A percentile compares a stretch with the other conserved stretches of the same genome.
These are phyloP conservation scores for Corythaeola cristata DNA, from an alignment of 2,113 vertebrate species.

Conservation along the genomic window DNA sequence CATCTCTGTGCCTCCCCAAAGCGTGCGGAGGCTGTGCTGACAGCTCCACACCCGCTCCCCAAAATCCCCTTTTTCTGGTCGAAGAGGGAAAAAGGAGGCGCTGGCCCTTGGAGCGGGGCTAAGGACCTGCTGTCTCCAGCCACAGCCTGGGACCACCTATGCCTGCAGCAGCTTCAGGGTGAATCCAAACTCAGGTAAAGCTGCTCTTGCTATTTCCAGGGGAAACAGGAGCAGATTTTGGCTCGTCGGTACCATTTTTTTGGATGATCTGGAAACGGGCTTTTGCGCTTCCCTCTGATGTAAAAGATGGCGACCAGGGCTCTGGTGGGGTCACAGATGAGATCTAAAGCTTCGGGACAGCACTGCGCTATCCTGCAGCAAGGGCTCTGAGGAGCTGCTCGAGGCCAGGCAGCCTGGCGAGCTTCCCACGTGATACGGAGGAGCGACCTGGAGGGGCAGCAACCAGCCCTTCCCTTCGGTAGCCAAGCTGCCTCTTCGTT, in stretches of 20 bases:
- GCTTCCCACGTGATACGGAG: rapidly evolving
- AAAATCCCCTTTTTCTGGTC: not conserved
- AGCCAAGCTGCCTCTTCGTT: not conserved
- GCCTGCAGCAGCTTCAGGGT: not conserved
- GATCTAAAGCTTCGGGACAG: not conserved
- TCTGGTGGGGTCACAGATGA: not conserved
- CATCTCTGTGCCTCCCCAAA: not conserved
- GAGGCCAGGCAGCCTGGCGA: not conserved
- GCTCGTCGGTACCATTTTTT: not conserved
- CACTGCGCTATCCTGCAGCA: not conserved
- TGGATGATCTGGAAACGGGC: not conserved
- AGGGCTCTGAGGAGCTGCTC: not conserved
- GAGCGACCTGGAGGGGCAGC: not conserved
- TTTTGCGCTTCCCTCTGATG: not conserved
- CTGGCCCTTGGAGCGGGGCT: not conserved
- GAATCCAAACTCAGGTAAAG: not conserved
- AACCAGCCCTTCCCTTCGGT: not conserved
- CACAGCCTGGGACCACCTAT: not conserved
- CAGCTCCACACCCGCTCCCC: not conserved
- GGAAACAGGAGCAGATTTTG: not conserved
- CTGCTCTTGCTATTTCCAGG: not conserved
- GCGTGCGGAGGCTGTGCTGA: not conserved
- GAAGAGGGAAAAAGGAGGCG: not conserved
- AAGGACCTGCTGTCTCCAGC: not conserved
- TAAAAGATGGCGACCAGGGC: not conserved